Percentiles rank a stretch among this genome's conserved stretches.
phyloP scores from a whole-genome alignment of 1,140 invertebrate species.

The Ladona fulva region DNA sequence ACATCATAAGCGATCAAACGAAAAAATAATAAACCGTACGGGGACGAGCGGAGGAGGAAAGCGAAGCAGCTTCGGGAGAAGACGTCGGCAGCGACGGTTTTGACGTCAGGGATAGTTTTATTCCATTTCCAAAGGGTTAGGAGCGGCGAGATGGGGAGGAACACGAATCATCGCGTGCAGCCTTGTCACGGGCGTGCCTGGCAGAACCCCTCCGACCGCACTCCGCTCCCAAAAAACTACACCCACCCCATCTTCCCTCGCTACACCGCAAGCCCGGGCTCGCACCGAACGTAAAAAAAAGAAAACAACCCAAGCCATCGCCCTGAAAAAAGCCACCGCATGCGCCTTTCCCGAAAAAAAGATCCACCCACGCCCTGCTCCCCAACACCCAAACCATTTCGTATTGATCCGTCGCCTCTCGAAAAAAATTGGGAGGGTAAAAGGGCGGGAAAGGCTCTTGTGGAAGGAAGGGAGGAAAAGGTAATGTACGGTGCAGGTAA shows the following conservation, averaged over 20 bases:
- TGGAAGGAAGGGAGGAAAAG: no score
- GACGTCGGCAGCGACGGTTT: background rate
- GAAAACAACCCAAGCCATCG: background rate
- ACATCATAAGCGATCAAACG: no score
- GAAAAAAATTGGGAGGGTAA: background rate
- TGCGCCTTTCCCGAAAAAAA: background rate
- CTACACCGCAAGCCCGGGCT: background rate
- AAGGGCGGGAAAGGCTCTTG: no score
- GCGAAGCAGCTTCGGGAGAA: background rate
- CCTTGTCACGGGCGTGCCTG: background rate
- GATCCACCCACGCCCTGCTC: background rate
- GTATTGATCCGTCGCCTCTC: background rate
- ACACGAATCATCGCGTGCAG: background rate
- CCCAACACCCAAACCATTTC: background rate
- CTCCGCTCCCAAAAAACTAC: background rate
- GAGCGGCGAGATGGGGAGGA: background rate
- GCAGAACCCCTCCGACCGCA: background rate
- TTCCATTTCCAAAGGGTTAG: no score
- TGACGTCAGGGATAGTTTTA: no score
- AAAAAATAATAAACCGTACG: no score
- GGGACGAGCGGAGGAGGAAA: background rate
- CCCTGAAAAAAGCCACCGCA: background rate
- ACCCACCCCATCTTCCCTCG: background rate
- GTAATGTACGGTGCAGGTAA: background rate
- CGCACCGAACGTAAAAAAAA: background rate